Base-by-base conservation (phyloP, 1,140 invertebrate species). In the Palaemon carinicauda region DNA sequence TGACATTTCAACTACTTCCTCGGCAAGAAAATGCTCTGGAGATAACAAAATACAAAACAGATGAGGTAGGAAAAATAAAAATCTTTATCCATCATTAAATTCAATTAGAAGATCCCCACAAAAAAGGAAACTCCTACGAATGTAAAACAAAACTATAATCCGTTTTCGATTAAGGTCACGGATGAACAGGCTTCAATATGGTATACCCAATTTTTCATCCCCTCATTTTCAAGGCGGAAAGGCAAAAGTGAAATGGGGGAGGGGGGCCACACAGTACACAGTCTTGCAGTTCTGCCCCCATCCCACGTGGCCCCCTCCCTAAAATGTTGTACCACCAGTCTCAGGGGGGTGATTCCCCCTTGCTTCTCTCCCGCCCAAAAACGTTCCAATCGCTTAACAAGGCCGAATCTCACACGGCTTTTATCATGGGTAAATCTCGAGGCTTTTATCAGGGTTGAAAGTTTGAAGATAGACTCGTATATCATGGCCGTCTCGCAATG, bases 351-450 rank as follows among this genome's bases (percentile, higher is more conserved):
- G 60, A 69, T 69, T 69, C 60, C 21, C 60, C 60, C 33, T 41
- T 41, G 33, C 33, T 41, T 41, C 33, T 41, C 33, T 41, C 33
- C 9, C 33, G 3, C 33, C 33, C 33, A 21, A 69, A 65, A 69
- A 69, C 60, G 60, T 69, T 69, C 60, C 60, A 69, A 69, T 69
- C 60, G 60, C 60, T 69, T 69, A 69, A 69, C 60, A 69, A 69
- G 60, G 60, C 60, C 21, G 60, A 69, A 69, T 69, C 60, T 69
- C 60, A 24, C 33, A 21, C 21, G 60, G 29, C 60, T 69, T 69
- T 69, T 27, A 69, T 69, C 60, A 69, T 17, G 21, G 60, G 21
- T 69, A 69, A 69, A 41, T 41, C 33, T 41, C 33, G 33, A 41
- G 33, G 33, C 33, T 41, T 41, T 41, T 41, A 41, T 41, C 33